Evolutionary conservation across 2,113 vertebrate genomes (phyloP).

Genomic region (Cyphomyrus discorhynchus): DNA sequence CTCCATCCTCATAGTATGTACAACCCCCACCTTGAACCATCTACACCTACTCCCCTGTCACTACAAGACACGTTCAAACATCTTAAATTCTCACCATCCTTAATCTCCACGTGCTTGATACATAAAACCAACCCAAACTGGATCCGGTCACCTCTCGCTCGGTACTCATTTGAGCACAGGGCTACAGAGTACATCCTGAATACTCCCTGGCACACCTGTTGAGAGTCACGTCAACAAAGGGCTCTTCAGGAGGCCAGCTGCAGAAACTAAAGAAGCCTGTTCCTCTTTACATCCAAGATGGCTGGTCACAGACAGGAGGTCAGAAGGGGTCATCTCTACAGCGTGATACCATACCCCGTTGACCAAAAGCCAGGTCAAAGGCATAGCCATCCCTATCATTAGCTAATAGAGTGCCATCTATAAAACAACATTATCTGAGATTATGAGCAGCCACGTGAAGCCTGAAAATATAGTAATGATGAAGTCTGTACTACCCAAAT

Average conservation of each 20-base stretch:
- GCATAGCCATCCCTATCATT: background rate
- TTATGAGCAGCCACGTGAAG: background rate
- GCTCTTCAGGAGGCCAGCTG: background rate
- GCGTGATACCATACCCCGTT: background rate
- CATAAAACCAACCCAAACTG: background rate
- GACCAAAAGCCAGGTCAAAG: background rate
- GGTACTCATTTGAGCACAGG: background rate
- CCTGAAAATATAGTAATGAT: background rate
- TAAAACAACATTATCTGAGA: background rate
- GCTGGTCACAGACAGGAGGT: background rate
- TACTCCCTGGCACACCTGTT: conserved; percentile 5
- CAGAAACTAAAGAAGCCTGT: background rate
- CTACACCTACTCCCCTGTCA: background rate
- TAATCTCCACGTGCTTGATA: background rate
- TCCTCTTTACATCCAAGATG: background rate
- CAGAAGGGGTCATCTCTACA: background rate
- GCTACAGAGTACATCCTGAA: background rate
- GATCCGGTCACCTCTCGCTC: background rate
- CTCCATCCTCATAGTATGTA: background rate
- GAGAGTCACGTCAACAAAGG: background rate
- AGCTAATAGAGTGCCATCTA: background rate
- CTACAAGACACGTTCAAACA: background rate
- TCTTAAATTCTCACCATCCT: background rate
- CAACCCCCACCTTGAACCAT: background rate
- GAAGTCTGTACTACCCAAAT: background rate